phyloP scores from a whole-genome alignment of 2,113 vertebrate species.

The Podilymbus podiceps region DNA sequence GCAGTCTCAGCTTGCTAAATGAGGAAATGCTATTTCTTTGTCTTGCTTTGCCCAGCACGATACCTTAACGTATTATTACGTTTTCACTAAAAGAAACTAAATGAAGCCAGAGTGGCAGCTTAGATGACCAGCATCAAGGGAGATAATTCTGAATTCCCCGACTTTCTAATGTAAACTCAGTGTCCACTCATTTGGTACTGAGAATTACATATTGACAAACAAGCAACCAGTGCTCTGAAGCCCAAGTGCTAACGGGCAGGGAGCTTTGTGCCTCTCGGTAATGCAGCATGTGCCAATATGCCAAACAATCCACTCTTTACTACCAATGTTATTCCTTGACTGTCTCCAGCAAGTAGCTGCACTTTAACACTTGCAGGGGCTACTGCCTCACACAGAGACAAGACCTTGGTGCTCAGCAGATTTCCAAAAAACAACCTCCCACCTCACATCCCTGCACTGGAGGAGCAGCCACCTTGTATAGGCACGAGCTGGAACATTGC shows the following conservation, averaged over 20 bases:
- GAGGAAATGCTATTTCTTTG: background rate
- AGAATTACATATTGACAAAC: background rate
- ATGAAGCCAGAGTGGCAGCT: background rate
- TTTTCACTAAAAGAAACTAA: background rate
- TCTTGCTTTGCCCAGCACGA: background rate
- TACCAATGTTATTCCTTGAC: background rate
- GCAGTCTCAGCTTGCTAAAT: background rate
- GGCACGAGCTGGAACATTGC: background rate
- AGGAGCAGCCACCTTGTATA: background rate
- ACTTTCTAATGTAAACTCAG: background rate
- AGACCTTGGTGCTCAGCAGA: background rate
- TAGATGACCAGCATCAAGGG: background rate
- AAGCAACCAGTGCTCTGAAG: background rate
- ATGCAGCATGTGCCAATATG: rapidly evolving
- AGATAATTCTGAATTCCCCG: background rate
- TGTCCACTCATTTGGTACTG: background rate
- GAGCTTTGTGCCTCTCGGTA: background rate
- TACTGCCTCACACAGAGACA: background rate
- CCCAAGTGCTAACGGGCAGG: background rate
- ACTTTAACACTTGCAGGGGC: background rate
- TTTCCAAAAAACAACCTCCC: background rate
- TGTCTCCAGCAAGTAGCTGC: background rate
- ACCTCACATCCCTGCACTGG: background rate
- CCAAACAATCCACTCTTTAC: background rate
- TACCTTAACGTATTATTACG: background rate